A percentile compares a stretch with the other conserved stretches of the same genome.
Evolutionary conservation across 2,888 invertebrate genomes (phyloP).

Genomic region (Amphipoea lucens): DNA sequence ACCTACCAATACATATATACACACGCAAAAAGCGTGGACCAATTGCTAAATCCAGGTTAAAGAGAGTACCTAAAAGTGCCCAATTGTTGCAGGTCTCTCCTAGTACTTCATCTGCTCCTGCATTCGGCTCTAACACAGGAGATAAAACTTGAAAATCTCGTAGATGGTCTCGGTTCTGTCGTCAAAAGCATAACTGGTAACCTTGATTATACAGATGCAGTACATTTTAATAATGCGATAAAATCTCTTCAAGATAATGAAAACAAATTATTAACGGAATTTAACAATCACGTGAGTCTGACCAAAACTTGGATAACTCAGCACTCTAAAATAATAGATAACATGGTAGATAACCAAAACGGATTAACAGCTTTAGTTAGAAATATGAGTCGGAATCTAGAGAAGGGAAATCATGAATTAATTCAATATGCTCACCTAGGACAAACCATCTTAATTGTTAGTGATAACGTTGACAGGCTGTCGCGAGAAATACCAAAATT

Average conservation of each 20-base stretch:
- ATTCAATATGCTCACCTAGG: conserved; percentile 9
- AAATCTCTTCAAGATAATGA: neutral
- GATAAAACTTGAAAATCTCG: neutral
- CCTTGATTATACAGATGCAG: neutral
- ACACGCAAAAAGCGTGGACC: neutral
- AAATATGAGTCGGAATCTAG: conserved; percentile 1
- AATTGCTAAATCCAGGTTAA: too few species aligned
- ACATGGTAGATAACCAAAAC: neutral
- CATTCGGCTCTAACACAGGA: too few species aligned
- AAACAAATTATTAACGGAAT: neutral
- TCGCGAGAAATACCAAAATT: neutral
- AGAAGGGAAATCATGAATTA: neutral
- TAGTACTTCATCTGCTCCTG: too few species aligned
- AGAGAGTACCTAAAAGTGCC: too few species aligned
- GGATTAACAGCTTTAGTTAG: neutral
- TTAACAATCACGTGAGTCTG: neutral
- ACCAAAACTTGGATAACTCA: neutral
- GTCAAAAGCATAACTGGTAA: neutral
- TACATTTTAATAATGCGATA: neutral
- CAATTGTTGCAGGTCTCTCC: too few species aligned
- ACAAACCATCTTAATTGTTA: neutral
- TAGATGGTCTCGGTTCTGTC: conserved; percentile 1
- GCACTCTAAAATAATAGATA: neutral
- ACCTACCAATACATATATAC: neutral
- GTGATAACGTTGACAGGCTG: conserved; percentile 4